Conservation (phyloP, 1,140 invertebrate genomes). For the Pollicipes pollicipes region DNA sequence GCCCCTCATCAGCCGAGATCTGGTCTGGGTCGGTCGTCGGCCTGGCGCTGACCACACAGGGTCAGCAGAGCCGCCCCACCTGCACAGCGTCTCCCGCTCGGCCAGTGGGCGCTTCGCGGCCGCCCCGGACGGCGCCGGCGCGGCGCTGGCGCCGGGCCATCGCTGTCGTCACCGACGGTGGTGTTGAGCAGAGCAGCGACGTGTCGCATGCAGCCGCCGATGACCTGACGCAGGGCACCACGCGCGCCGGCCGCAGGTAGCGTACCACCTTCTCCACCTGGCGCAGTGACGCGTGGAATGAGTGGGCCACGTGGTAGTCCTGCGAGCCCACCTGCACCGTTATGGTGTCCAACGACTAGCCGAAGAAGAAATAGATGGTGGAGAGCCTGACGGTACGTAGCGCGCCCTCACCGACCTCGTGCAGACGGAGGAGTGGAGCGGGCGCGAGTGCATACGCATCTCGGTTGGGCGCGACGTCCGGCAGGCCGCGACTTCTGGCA, state of each 20-base stretch:
- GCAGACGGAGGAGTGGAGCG: background rate
- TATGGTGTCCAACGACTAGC: background rate
- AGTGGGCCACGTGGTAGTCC: conserved; percentile 17
- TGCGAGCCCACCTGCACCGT: background rate
- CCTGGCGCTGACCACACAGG: too few relatives aligned
- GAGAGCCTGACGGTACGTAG: background rate
- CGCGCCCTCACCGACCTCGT: background rate
- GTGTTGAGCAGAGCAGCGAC: background rate
- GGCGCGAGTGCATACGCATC: conserved; percentile 18
- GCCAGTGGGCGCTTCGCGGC: too few relatives aligned
- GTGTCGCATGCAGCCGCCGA: background rate
- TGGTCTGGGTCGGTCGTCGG: too few relatives aligned
- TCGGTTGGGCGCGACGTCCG: conserved; percentile 17
- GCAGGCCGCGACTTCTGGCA: conserved; percentile 18
- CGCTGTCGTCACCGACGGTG: too few relatives aligned
- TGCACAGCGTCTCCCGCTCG: too few relatives aligned
- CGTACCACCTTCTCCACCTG: conserved; percentile 17
- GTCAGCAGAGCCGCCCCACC: too few relatives aligned
- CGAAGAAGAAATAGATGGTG: background rate
- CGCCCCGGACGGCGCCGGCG: too few relatives aligned
- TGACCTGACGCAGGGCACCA: conserved; percentile 18
- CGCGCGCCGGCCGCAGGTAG: conserved; percentile 18
- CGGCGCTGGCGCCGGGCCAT: too few relatives aligned
- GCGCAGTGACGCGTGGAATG: conserved; percentile 18
- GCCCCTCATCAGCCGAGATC: too few relatives aligned